Percentiles rank a stretch among this genome's conserved stretches.
These are phyloP conservation scores for Digitonthophagus gazella DNA, from an alignment of 2,888 invertebrate species.

Conservation along the genomic window DNA sequence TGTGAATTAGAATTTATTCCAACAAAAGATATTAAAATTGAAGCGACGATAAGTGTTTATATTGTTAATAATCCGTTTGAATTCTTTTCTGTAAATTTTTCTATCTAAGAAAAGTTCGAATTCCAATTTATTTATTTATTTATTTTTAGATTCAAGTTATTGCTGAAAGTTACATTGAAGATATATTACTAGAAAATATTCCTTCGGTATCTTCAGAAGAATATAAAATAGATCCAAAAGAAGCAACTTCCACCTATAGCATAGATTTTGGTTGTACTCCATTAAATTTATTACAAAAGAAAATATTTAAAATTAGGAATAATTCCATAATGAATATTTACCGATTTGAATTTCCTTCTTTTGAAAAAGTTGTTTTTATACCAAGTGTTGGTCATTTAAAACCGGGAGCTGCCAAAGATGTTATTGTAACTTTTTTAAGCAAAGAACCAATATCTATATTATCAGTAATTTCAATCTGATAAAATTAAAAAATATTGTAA, in stretches of 20 bases:
- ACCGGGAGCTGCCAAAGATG: conserved; percentile 51
- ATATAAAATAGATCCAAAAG: background rate
- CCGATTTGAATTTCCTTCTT: conserved; percentile 49
- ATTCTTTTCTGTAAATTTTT: conserved; percentile 46
- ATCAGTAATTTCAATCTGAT: conserved; percentile 38
- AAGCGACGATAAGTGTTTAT: conserved; percentile 41
- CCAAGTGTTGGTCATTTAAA: conserved; percentile 54
- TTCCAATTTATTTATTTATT: background rate
- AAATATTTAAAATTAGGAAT: conserved; percentile 50
- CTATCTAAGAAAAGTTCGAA: background rate
- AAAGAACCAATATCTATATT: conserved; percentile 44
- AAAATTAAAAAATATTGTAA: background rate
- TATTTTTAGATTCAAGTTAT: conserved; percentile 46
- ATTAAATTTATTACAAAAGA: conserved; percentile 46
- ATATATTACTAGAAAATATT: conserved; percentile 51
- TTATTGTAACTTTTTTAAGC: conserved; percentile 55
- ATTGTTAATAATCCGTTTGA: conserved; percentile 60
- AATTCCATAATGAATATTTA: conserved; percentile 43
- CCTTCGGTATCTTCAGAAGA: conserved; percentile 18
- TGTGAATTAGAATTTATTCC: conserved; percentile 44
- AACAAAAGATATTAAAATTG: conserved; percentile 34
- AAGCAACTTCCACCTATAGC: conserved; percentile 35
- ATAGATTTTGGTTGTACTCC: conserved; percentile 49
- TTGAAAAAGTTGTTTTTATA: conserved; percentile 49
- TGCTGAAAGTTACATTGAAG: conserved; percentile 53